Evolutionary conservation across 2,888 invertebrate species (phyloP), one percentile per base, ranked within the genome.

Genomic region (Gibbula magus): DNA sequence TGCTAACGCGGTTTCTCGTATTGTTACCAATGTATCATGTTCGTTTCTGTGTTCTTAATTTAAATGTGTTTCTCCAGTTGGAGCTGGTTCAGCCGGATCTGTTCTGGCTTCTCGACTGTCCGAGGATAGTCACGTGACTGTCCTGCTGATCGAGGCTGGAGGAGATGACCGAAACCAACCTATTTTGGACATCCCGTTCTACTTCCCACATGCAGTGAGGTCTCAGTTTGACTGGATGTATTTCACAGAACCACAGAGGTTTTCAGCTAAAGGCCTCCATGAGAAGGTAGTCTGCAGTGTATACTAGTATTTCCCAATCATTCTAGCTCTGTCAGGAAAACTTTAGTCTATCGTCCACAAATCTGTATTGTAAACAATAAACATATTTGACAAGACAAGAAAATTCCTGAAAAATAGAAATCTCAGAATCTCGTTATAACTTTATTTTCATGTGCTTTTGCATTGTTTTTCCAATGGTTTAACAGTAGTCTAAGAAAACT

Each of bases 61-160:
- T n/a, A n/a, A 16, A 16, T 29, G 0, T 61, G 2, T 61, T 29
- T 8, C 25, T 25, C 61, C 35, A 82, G 92, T 93, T 2, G 94
- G 94, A 4, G 93, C 93, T 18, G 93, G 94, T 13, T 93, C 93
- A 13, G 93, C 94, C 7, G 93, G 93, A 22, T 92, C 93, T 81
- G 93, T 94, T 18, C 79, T 93, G 75, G 93, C 93, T 5, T 92
- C 93, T 79, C 88, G 93, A 10, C 86, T 93, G 77, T 88, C 92
- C 4, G 92, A 92, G 85, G 90, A 93, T 84, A 82, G 88, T 1
- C 84, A 90, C 51, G 79, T 83, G 13, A 85, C 25, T 81, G 89
- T 79, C 86, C 86, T 93, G 32, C 75, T 93, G n/a, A 25, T 92
- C 39, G 93, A 93, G 84, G 93, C 94, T 1, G 93, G 93, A 0